These are phyloP conservation scores for Buphagus erythrorhynchus DNA, from an alignment of 2,797 vertebrate species.

Conservation along the genomic window DNA sequence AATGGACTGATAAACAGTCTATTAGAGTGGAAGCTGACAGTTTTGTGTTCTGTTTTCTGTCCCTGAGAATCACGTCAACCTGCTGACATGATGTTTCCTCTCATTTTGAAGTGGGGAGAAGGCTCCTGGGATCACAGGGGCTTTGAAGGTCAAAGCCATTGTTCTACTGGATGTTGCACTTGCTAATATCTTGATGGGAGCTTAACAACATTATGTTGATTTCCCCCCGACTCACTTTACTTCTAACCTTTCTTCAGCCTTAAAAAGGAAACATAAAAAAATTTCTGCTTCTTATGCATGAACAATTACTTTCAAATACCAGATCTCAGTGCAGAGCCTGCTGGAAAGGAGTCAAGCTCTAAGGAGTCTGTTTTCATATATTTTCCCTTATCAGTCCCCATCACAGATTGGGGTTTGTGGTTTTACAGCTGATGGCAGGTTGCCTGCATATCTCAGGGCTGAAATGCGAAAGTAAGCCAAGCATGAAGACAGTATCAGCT, in stretches of 20 bases:
- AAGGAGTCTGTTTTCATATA: slow-evolving; percentile 46
- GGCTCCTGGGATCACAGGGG: not conserved
- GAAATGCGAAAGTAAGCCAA: slow-evolving; percentile 50
- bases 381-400: slow-evolving; percentile 45
- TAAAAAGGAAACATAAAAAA: slow-evolving; percentile 5
- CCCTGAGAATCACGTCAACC: not conserved
- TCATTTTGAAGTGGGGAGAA: slow-evolving; percentile 24
- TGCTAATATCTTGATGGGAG: not conserved
- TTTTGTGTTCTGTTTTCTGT: slow-evolving; percentile 36
- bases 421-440: slow-evolving; percentile 38
- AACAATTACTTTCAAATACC: slow-evolving; percentile 58
- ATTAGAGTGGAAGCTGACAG: not conserved
- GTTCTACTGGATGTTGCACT: slow-evolving; percentile 7
- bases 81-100: not conserved
- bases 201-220: not conserved
- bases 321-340: slow-evolving; percentile 30
- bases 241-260: slow-evolving; percentile 9
- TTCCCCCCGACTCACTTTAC: not conserved
- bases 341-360: slow-evolving; percentile 60
- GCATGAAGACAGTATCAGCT: slow-evolving; percentile 47
- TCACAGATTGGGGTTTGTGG: slow-evolving; percentile 8
- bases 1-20: not conserved
- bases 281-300: slow-evolving; percentile 5
- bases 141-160: slow-evolving; percentile 6
- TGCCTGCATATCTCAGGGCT: slow-evolving; percentile 46